Evolutionary conservation across 2,797 vertebrate genomes (phyloP), one percentile per base, ranked within the genome.

Genomic region (Acanthiza pusilla): DNA sequence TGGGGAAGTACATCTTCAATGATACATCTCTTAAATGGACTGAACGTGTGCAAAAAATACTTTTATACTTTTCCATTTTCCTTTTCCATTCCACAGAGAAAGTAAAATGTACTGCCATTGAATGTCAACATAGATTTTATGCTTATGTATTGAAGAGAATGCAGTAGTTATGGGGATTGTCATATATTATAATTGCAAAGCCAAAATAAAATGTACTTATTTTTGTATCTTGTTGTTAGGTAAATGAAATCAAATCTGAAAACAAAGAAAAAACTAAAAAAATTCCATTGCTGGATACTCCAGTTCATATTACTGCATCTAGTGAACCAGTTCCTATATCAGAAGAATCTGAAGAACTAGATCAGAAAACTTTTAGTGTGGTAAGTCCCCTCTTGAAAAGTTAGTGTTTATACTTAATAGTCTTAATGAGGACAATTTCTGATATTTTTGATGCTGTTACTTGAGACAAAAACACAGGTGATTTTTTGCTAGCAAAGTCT

Each of bases 351-450:
- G 99, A 99, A 96, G 99, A 99, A 45, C 98, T 99, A 53, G 99
- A 99, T 98, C 99, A 99, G 97, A 99, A 99, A 96, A 99, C 99
- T 17, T 99, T 99, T 93, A 99, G 99, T 85, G 99, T 99, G 98
- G 99, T 99, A 97, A 96, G 98, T 96, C 76, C 29, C 18, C 54
- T 32, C 53, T 88, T 77, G 27, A 27, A 54, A 83, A 50, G 23
- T 68, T 73, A n/a, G 1, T 53, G 20, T 54, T 70, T 85, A 61
- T 40, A 45, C 18, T 72, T 74, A 9, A 20, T 43, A 12, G 11
- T 57, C 34, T 74, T 36, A 94, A 73, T 30, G 11, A 85, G 29
- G 16, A 74, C 36, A 70, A 4, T 42, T 81, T 71, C 38, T 77
- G 16, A 11, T 77, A 7, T 48, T 62, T 6, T 71, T 67, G 26